phyloP scores from a whole-genome alignment of 2,888 invertebrate genomes.

The Empis stercorea region DNA sequence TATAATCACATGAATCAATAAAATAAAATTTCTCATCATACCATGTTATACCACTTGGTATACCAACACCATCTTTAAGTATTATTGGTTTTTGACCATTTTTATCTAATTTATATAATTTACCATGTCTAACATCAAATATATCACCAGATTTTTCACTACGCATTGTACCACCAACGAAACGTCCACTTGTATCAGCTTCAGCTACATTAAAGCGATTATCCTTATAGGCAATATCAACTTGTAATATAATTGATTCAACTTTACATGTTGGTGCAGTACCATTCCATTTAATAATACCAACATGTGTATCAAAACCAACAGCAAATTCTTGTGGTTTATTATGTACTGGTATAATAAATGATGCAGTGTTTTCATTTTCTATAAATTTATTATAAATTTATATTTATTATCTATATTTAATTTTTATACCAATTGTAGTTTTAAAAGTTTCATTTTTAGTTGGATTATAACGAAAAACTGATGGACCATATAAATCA shows the following conservation, averaged over 20 bases:
- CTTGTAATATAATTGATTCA: constrained; percentile 40
- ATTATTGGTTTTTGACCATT: constrained; percentile 21
- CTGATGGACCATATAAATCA: constrained; percentile 39
- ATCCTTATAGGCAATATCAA: constrained; percentile 38
- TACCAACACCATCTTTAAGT: constrained; percentile 38
- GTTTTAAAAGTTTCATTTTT: constrained; percentile 41
- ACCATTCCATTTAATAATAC: constrained; percentile 53
- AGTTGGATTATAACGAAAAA: constrained; percentile 30
- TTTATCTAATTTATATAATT: constrained; percentile 27
- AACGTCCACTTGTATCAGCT: constrained; percentile 56
- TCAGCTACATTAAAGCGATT: constrained; percentile 71
- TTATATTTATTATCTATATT: background rate
- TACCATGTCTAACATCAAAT: constrained; percentile 21
- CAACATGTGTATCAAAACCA: constrained; percentile 45
- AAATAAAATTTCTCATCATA: constrained; percentile 58
- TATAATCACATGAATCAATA: constrained; percentile 55
- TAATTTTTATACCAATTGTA: constrained; percentile 28
- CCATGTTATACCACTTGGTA: constrained; percentile 73
- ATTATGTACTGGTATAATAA: constrained; percentile 52
- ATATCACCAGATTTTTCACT: constrained; percentile 23
- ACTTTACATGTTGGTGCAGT: constrained; percentile 38
- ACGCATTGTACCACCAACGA: constrained; percentile 52
- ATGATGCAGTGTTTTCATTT: constrained; percentile 36
- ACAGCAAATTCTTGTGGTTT: constrained; percentile 48
- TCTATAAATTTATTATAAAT: constrained; percentile 24